Percentiles rank a stretch among this genome's conserved stretches.
phyloP scores from a whole-genome alignment of 2,113 vertebrate species.

The Diadophis punctatus region DNA sequence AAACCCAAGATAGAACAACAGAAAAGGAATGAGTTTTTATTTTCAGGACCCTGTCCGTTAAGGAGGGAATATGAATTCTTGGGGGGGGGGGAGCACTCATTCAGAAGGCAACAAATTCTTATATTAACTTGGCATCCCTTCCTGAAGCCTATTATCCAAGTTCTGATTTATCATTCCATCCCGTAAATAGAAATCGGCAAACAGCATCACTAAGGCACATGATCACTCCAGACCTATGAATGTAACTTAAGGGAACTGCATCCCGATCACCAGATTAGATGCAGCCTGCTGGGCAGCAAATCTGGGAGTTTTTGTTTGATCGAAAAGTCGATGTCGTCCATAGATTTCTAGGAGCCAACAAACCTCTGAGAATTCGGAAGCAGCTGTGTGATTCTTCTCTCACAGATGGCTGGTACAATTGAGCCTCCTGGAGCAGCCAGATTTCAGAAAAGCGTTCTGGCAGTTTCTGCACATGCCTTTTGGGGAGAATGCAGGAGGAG shows the following conservation, averaged over 20 bases:
- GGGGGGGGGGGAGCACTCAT: background rate
- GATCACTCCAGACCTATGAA: constrained; percentile 1
- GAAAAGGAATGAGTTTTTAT: background rate
- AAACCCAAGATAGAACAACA: background rate
- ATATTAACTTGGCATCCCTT: background rate
- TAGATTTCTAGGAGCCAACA: constrained; percentile 1
- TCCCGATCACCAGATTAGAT: constrained; percentile 13
- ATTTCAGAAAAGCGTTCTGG: constrained; percentile 5
- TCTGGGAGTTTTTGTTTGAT: background rate
- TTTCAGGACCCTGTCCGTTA: background rate
- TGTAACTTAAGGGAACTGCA: background rate
- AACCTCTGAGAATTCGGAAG: constrained; percentile 12
- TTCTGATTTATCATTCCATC: constrained; percentile 2
- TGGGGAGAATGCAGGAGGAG: background rate
- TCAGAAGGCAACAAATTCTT: background rate
- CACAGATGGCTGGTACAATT: constrained; percentile 1
- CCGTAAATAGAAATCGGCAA: background rate
- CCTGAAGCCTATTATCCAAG: background rate
- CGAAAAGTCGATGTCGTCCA: background rate
- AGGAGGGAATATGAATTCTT: background rate
- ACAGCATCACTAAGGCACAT: background rate
- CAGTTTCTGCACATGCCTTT: background rate
- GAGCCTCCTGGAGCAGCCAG: constrained; percentile 4
- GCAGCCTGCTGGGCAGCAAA: background rate
- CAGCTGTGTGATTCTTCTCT: constrained; percentile 10